phyloP scores from a whole-genome alignment of 2,888 invertebrate genomes.

The Drosophila neoperkinsi region DNA sequence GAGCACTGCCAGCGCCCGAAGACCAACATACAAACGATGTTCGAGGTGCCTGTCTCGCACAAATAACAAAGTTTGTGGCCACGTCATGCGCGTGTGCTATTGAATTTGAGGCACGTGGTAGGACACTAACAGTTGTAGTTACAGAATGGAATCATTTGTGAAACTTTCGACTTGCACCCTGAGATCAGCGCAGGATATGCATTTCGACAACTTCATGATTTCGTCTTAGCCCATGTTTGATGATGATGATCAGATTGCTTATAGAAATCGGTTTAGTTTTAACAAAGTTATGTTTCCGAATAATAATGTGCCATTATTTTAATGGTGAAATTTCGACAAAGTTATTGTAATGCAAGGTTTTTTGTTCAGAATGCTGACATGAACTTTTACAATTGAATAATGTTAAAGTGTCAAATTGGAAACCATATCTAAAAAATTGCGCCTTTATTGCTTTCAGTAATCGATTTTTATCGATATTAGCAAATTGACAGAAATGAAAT shows the following conservation, averaged over 20 bases:
- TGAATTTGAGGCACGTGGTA: constrained; percentile 48
- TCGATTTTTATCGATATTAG: neutral
- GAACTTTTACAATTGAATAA: neutral
- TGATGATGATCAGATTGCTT: neutral
- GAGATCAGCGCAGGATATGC: constrained; percentile 33
- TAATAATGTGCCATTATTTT: neutral
- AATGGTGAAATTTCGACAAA: neutral
- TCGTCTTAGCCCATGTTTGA: neutral
- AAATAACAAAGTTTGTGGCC: constrained; percentile 70
- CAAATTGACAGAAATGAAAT: neutral
- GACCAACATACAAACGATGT: constrained; percentile 7
- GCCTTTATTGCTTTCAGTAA: neutral
- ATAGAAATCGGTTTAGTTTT: neutral
- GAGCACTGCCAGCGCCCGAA: neutral
- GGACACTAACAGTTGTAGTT: constrained; percentile 24
- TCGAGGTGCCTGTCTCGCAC: constrained; percentile 35
- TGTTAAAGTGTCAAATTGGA: neutral
- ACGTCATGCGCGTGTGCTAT: constrained; percentile 69
- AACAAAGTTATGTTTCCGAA: neutral
- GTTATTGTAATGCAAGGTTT: neutral
- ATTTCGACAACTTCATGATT: constrained; percentile 14
- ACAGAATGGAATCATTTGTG: constrained; percentile 26
- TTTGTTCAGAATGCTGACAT: neutral
- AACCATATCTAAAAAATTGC: neutral
- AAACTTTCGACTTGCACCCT: constrained; percentile 43